Evolutionary conservation across 2,113 vertebrate species (phyloP), one percentile per base, ranked within the genome.

Genomic region (Holacanthus passer): DNA sequence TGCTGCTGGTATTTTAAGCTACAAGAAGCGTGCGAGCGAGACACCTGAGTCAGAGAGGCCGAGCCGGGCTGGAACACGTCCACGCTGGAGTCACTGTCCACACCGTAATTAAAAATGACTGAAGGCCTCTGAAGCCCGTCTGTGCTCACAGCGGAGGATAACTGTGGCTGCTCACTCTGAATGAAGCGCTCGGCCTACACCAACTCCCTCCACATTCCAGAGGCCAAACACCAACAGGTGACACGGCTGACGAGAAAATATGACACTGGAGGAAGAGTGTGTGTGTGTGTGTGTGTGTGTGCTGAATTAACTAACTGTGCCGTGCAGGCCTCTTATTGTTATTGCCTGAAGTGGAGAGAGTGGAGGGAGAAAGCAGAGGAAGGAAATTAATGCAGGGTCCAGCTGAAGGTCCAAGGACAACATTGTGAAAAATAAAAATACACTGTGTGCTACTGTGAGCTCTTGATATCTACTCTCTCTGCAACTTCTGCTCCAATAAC

Each of bases 61-160:
- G 45, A 62, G 77, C 77, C 53, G 2, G 27, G 24, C 84, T 81
- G 73, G 78, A 85, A 81, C 77, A 22, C 68, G 75, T 83, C 83
- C 82, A 73, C 6, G 77, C 78, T 72, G 47, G 71, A 81, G 31
- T 83, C 68, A 83, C 69, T 20, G 68, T 86, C 85, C 82, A 76
- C 72, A 53, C 73, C 45, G 52, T 88, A 88, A 92, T 93, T 85
- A 86, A 87, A 88, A 80, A 87, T 48, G 79, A 89, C 91, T 75
- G 48, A 74, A 62, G 80, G 79, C 79, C 73, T 63, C 53, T 69
- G 16, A 20, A 64, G 37, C n/a, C 66, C 22, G 82, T 81, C 65
- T 65, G 71, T 55, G 73, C 59, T 73, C 71, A 82, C 82, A 58
- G 73, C 69, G 59, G 32, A 72, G 85, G 81, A 91, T 56, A 73